Conservation (phyloP, 2,888 invertebrate genomes). For the Drosophila differens region DNA sequence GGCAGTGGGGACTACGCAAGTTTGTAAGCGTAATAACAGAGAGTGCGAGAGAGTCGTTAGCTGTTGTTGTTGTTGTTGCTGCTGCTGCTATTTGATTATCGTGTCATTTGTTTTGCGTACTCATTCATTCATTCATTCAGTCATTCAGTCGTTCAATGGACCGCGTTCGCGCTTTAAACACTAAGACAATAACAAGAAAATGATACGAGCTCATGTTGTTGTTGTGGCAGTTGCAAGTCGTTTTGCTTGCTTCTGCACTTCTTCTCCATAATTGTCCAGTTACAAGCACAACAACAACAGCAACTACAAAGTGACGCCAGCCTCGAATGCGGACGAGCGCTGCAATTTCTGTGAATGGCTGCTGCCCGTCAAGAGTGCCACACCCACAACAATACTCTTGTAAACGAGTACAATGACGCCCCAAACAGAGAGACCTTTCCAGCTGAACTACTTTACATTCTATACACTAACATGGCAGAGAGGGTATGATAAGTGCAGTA, state of each 20-base stretch:
- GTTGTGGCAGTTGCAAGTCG: conserved; percentile 55
- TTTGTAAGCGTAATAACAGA: conserved; percentile 49
- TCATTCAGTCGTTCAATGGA: conserved; percentile 48
- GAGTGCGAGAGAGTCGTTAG: conserved; percentile 28
- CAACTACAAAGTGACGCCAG: conserved; percentile 53
- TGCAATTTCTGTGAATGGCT: conserved; percentile 74
- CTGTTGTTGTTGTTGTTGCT: conserved; percentile 15
- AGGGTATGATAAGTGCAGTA: not conserved
- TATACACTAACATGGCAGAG: conserved; percentile 21
- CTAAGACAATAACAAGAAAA: conserved; percentile 72
- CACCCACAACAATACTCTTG: conserved; percentile 27
- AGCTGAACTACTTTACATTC: not conserved
- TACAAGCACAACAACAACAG: conserved; percentile 26
- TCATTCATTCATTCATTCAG: conserved; percentile 58
- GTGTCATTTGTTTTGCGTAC: conserved; percentile 67
- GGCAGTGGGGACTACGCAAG: conserved; percentile 26
- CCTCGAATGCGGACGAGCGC: conserved; percentile 29
- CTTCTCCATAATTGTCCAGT: conserved; percentile 46
- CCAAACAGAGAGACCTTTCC: conserved; percentile 6
- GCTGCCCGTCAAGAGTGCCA: conserved; percentile 21
- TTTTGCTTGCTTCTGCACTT: conserved; percentile 18
- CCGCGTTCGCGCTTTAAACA: conserved; percentile 30
- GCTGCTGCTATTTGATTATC: conserved; percentile 65
- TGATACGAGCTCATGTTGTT: conserved; percentile 54
- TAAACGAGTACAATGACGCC: conserved; percentile 18